Percentiles rank a stretch among this genome's conserved stretches.
Conservation (phyloP, 2,797 vertebrate genomes). For the Ceyx erithaca region DNA sequence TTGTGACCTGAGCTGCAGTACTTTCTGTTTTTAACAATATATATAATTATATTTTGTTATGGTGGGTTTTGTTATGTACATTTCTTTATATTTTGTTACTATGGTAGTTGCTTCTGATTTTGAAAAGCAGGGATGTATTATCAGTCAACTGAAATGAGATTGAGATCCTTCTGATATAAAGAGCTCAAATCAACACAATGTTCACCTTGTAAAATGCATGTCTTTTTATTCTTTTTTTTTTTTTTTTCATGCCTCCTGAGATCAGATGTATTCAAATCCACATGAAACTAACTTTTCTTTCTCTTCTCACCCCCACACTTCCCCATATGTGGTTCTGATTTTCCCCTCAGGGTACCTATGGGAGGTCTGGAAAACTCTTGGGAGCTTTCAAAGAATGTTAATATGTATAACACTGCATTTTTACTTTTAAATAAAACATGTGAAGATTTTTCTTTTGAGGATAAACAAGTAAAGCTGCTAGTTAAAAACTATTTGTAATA, state of each 20-base stretch:
- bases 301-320: conserved; percentile 59
- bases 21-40: not conserved
- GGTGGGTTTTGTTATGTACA: not conserved
- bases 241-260: not conserved
- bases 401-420: conserved; percentile 54
- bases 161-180: conserved; percentile 32
- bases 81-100: conserved; percentile 8
- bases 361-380: conserved; percentile 29
- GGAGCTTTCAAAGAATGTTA: conserved; percentile 58
- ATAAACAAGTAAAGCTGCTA: conserved; percentile 38
- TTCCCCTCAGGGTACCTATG: conserved; percentile 28
- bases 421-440: conserved; percentile 31
- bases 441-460: conserved; percentile 26
- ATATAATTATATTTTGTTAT: not conserved
- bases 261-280: conserved; percentile 43
- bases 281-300: conserved; percentile 30
- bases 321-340: conserved; percentile 42
- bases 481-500: conserved; percentile 7
- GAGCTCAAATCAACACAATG: conserved; percentile 30
- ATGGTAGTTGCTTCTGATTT: not conserved
- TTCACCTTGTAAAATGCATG: conserved; percentile 33
- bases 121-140: not conserved
- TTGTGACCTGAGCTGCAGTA: not conserved
- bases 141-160: conserved; percentile 13
- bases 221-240: not conserved